Percentiles rank a stretch among this genome's conserved stretches.
Conservation (phyloP, 2,113 vertebrate species). For the Tamias sibiricus region DNA sequence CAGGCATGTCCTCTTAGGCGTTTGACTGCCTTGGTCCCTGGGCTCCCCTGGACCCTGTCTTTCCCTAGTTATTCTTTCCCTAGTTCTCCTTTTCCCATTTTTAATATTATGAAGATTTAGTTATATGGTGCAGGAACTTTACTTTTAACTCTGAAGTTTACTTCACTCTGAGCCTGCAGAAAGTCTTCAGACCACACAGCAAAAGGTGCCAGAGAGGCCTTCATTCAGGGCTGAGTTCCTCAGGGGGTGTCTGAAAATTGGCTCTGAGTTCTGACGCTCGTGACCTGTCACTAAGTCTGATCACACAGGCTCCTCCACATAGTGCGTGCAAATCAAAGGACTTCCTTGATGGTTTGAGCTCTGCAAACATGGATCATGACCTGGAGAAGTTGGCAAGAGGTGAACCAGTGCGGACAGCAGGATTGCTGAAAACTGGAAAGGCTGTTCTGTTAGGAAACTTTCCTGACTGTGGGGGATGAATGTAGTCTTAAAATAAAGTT, state of each 20-base stretch:
- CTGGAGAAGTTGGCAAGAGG: neutral
- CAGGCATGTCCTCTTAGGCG: neutral
- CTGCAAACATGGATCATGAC: neutral
- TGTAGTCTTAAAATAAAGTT: slow-evolving; percentile 37
- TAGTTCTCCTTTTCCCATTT: neutral
- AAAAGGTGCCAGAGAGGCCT: neutral
- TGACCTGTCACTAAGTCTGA: neutral
- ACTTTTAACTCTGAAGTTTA: neutral
- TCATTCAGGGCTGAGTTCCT: neutral
- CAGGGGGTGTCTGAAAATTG: neutral
- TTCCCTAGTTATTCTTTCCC: neutral
- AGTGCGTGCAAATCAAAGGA: neutral
- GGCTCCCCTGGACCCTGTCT: neutral
- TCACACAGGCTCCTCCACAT: too few species aligned
- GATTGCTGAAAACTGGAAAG: neutral
- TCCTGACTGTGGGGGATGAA: neutral
- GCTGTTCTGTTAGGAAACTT: slow-evolving; percentile 21
- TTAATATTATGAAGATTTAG: neutral
- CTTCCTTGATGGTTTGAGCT: neutral
- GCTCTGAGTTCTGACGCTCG: neutral
- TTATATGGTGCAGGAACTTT: neutral
- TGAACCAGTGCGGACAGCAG: neutral
- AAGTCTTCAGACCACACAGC: neutral
- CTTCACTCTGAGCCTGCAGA: neutral
- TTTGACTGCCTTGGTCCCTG: neutral